Evolutionary conservation across 2,888 invertebrate species (phyloP).

Genomic region (Temnothorax ravouxi): DNA sequence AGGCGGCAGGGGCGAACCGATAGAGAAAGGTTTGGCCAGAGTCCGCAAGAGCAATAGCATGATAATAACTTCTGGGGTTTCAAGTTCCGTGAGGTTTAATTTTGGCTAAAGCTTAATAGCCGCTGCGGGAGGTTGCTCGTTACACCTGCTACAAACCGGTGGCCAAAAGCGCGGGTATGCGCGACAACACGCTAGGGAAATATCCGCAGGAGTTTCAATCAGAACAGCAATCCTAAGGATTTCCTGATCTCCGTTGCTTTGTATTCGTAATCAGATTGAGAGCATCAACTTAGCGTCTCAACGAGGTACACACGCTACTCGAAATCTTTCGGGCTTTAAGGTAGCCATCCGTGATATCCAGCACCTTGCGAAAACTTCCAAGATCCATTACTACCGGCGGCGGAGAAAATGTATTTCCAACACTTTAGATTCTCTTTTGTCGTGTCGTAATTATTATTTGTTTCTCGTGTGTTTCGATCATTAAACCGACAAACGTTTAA

Average conservation of each 20-base stretch:
- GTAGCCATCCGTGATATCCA: background rate
- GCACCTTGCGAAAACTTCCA: background rate
- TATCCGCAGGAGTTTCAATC: constrained; percentile 81
- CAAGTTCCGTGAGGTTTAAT: constrained; percentile 79
- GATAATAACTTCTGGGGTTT: constrained; percentile 73
- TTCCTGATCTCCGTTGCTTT: constrained; percentile 53
- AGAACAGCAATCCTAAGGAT: constrained; percentile 64
- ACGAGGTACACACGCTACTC: background rate
- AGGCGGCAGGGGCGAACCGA: constrained; percentile 21
- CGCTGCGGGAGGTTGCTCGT: constrained; percentile 79
- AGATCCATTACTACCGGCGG: background rate
- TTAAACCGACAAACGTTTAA: background rate
- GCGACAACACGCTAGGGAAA: constrained; percentile 83
- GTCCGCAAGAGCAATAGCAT: constrained; percentile 59
- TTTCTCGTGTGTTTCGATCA: background rate
- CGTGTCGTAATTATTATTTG: background rate
- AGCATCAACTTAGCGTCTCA: constrained; percentile 3
- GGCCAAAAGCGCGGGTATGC: constrained; percentile 71
- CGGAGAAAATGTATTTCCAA: background rate
- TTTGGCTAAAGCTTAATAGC: constrained; percentile 82
- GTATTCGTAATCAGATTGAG: constrained; percentile 41
- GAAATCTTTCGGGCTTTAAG: background rate
- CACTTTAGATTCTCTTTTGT: background rate
- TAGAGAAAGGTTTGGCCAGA: constrained; percentile 24
- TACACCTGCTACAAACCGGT: constrained; percentile 67